Evolutionary conservation across 2,113 vertebrate genomes (phyloP).

Genomic region (Cheilinus undulatus): DNA sequence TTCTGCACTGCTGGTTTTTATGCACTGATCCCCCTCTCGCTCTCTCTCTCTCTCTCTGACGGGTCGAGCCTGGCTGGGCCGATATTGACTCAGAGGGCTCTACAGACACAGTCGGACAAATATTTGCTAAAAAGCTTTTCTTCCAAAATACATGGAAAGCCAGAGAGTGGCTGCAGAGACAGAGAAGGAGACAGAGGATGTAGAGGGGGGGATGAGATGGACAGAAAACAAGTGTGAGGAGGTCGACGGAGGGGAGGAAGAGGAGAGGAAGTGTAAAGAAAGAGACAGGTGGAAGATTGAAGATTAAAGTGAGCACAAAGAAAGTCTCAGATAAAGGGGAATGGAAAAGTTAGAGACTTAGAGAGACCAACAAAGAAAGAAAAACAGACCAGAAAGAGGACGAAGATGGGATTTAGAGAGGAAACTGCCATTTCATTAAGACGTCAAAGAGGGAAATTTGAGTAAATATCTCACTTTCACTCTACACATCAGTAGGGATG

Average conservation of each 20-base stretch:
- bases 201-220: slow-evolving; percentile 34
- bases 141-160: slow-evolving; percentile 75
- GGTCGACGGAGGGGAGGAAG: not conserved
- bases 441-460: too few relatives aligned
- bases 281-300: not conserved
- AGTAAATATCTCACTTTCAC: too few relatives aligned
- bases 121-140: slow-evolving; percentile 85
- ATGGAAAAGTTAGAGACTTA: not conserved
- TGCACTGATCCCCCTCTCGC: slow-evolving; percentile 63
- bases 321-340: slow-evolving; percentile 2
- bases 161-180: slow-evolving; percentile 54
- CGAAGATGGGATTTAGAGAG: slow-evolving; percentile 30
- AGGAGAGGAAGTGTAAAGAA: not conserved
- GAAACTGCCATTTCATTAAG: not conserved
- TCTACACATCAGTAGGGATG: too few relatives aligned
- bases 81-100: slow-evolving; percentile 77
- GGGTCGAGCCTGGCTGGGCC: slow-evolving; percentile 60
- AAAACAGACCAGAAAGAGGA: not conserved
- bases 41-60: slow-evolving; percentile 10
- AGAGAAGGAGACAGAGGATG: slow-evolving; percentile 46
- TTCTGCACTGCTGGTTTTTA: slow-evolving; percentile 72
- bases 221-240: slow-evolving; percentile 22
- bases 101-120: slow-evolving; percentile 78
- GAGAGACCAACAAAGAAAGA: not conserved
- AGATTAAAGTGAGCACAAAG: slow-evolving; percentile 27